Percentiles rank a stretch among this genome's conserved stretches.
Evolutionary conservation across 2,113 vertebrate species (phyloP).

Genomic region (Callospermophilus lateralis): DNA sequence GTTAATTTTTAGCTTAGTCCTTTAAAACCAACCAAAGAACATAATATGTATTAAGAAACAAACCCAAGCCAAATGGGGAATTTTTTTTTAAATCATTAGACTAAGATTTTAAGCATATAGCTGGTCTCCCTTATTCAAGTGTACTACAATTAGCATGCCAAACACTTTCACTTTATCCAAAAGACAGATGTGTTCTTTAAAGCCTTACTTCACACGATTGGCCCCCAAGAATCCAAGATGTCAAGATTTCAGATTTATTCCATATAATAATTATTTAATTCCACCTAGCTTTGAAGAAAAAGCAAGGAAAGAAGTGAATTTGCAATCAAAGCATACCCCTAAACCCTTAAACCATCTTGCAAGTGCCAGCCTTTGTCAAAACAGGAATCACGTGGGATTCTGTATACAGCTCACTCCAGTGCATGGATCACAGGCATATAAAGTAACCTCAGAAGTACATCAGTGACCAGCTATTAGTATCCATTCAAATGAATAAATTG

Average conservation of each 20-base stretch:
- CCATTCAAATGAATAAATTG: not conserved
- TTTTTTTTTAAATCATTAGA: not conserved
- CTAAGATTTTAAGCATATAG: not conserved
- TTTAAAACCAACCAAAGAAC: not conserved
- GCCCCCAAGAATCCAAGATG: not conserved
- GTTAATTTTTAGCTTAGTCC: not conserved
- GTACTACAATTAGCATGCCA: not conserved
- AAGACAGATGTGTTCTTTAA: not conserved
- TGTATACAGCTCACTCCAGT: not conserved
- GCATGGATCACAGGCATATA: not conserved
- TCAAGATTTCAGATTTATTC: not conserved
- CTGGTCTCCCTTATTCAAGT: not conserved
- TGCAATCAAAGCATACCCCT: not conserved
- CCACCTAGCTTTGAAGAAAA: constrained; percentile 5
- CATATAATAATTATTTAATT: not conserved
- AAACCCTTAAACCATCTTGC: not conserved
- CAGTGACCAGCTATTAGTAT: not conserved
- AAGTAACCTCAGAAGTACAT: not conserved
- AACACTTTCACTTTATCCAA: not conserved
- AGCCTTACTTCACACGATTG: not conserved
- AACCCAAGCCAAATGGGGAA: constrained; percentile 24
- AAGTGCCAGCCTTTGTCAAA: not conserved
- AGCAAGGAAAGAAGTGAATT: not conserved
- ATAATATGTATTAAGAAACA: not conserved
- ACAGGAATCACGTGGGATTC: not conserved